Base-by-base conservation (phyloP, 2,888 invertebrate species). In the Tromatobia lineatoria region DNA sequence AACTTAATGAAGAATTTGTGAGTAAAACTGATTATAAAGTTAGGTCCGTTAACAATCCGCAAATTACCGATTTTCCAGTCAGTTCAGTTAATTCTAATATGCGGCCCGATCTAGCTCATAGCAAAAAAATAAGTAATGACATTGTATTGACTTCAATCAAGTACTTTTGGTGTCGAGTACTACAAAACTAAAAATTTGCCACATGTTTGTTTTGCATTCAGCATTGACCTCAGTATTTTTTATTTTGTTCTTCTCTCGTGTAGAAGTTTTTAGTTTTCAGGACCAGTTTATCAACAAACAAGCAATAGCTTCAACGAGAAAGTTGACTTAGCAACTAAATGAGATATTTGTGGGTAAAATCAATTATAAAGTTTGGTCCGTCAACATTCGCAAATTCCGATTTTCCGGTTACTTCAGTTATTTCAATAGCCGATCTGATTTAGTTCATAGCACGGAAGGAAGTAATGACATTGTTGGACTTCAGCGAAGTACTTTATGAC, bases 131-230 rank as follows among this genome's bases (percentile, higher is more conserved):
- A 59, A 34, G 34, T 25, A 13, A 59, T 34, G 25, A 34, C 59
- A n/a, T 59, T 59, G 34, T 59, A n/a, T 23, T 8, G 54, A 54
- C 54, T 54, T 54, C 54, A 23, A 10, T 54, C 10, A 54, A 23
- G 54, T 23, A 54, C 23, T 54, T 23, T 10, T 23, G 54, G 10
- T 23, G 54, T 54, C 10, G 54, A 23, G 23, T 54, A 54, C 54
- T 23, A 23, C 10, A 8, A 11, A 54, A 23, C 54, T 20, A 8
- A 23, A 23, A 54, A 54, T 11, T 23, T 8, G 23, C 8, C 54
- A 23, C 54, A 18, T 54, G 11, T 3, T 23, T 7, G 7, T 54
- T 11, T 23, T 20, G 6, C 10, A 23, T 10, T 23, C 10, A 13
- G 20, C 15, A 10, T 54, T 54, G 54, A 23, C 20, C 23, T 54